A percentile compares a stretch with the other conserved stretches of the same genome.
Evolutionary conservation across 2,888 invertebrate species (phyloP).

Genomic region (Cerastis rubricosa): DNA sequence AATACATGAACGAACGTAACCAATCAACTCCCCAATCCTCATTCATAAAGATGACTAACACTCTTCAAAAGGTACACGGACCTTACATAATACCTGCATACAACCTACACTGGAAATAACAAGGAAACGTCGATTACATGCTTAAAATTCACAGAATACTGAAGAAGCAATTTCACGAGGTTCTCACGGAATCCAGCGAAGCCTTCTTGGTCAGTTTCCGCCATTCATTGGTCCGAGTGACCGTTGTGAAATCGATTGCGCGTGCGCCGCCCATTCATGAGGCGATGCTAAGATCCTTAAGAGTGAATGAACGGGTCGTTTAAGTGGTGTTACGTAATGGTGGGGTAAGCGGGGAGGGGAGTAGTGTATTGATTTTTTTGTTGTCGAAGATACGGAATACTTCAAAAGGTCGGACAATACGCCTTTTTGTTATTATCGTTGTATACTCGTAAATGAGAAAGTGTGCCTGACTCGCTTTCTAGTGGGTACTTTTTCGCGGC

Average conservation of each 20-base stretch:
- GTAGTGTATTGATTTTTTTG: conserved; percentile 34
- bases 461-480: background rate
- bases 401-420: conserved; percentile 19
- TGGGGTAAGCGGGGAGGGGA: background rate
- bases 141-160: conserved; percentile 64
- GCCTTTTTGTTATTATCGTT: background rate
- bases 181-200: conserved; percentile 72
- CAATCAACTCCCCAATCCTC: background rate
- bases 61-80: conserved; percentile 6
- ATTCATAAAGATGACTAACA: conserved; percentile 31
- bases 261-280: conserved; percentile 78
- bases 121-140: conserved; percentile 82
- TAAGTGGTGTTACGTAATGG: conserved; percentile 55
- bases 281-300: conserved; percentile 74
- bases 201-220: conserved; percentile 77
- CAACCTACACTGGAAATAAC: conserved; percentile 73
- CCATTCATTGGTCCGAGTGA: conserved; percentile 71
- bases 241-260: conserved; percentile 81
- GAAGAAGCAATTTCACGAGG: conserved; percentile 63
- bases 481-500: background rate
- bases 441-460: conserved; percentile 5
- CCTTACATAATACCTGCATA: conserved; percentile 58
- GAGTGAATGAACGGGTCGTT: conserved; percentile 63
- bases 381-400: conserved; percentile 18
- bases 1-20: background rate